Evolutionary conservation across 1,140 invertebrate genomes (phyloP), one percentile per base, ranked within the genome.

Genomic region (Halotydeus destructor): DNA sequence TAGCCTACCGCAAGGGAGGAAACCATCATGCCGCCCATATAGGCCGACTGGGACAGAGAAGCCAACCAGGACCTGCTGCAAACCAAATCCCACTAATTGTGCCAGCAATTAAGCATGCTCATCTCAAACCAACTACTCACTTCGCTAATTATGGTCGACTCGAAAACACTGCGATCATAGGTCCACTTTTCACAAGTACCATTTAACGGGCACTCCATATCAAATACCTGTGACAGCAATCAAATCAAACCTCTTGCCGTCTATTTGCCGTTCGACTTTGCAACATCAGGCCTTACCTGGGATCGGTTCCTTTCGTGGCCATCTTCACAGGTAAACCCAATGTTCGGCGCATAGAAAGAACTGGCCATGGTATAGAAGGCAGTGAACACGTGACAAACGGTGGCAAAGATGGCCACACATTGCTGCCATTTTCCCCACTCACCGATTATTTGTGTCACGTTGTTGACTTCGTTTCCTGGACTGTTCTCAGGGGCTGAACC

Each of bases 11-110:
- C 58, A 27, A 83, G 68, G 33, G 77, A 78, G 21, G 79, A 78
- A 47, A 79, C 49, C 52, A 82, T 69, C 32, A 79, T 76, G 43
- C 82, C 82, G 43, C 75, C 59, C 76, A 85, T 82, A 55, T 80
- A 81, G 31, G 81, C 53, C 1, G 78, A 70, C 56, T 82, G 76
- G 3, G 75, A 70, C n/a, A 69, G 69, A 9, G 76, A 72, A 42
- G 66, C 60, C 41, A 78, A 51, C 60, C 70, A 76, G 19, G 66
- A 64, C 32, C 60, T 63, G 18, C 70, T 67, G 57, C 80, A 85
- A n/a, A 81, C 74, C 50, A 83, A 58, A 52, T 76, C 54, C 67
- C 74, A 85, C 62, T 80, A 30, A 30, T 9, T 30, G 9, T 30
- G 28, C 28, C 9, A 30, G 5, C 19, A 33, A 12, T 4, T 33